Conservation (phyloP, 2,113 vertebrate species). For the Philantomba maxwellii region DNA sequence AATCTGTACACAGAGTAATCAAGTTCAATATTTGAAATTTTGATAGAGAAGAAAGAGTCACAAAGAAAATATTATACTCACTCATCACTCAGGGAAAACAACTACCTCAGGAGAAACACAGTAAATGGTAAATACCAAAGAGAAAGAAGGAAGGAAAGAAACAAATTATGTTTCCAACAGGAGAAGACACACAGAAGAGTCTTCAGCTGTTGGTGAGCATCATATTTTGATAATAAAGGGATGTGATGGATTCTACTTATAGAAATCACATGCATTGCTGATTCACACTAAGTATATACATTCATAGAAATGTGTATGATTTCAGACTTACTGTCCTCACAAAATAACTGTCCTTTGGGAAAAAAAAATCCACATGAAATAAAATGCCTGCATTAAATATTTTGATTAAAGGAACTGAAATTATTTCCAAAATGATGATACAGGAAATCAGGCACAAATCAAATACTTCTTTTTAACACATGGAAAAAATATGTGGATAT, state of each 20-base stretch:
- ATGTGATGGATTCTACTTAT: background rate
- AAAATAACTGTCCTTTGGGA: background rate
- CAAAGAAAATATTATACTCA: background rate
- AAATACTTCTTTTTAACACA: background rate
- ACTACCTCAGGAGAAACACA: background rate
- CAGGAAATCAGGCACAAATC: background rate
- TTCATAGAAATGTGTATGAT: background rate
- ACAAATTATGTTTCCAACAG: background rate
- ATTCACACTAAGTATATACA: background rate
- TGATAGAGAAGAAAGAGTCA: background rate
- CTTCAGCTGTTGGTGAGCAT: background rate
- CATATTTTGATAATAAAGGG: background rate
- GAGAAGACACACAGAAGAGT: background rate
- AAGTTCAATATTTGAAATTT: background rate
- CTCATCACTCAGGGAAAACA: background rate
- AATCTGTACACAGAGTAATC: background rate
- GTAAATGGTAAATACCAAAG: background rate
- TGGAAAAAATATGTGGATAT: background rate
- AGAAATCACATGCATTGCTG: background rate
- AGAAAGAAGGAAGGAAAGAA: background rate
- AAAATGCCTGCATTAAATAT: background rate
- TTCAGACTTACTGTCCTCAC: background rate
- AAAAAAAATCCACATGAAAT: background rate
- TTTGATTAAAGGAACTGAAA: background rate
- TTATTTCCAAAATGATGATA: background rate